Evolutionary conservation across 2,888 invertebrate species (phyloP).

Genomic region (Drosophila mimetica): DNA sequence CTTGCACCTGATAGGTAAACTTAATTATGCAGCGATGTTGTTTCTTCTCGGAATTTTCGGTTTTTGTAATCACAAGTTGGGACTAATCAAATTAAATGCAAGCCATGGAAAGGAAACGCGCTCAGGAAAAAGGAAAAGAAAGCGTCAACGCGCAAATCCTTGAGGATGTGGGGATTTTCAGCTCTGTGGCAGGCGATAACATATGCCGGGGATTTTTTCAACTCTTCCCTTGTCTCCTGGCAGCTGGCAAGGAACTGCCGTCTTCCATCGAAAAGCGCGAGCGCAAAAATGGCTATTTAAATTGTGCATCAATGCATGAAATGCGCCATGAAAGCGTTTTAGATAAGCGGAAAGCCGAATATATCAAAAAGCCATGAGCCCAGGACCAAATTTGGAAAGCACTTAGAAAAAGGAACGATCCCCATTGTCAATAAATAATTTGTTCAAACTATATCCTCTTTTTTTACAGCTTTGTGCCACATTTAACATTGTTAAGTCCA

Average conservation of each 20-base stretch:
- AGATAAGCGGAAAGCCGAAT: slow-evolving; percentile 60
- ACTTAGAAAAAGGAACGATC: slow-evolving; percentile 1
- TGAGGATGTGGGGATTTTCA: slow-evolving; percentile 9
- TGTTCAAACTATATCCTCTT: no score
- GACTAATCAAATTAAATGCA: slow-evolving; percentile 56
- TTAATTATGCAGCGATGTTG: slow-evolving; percentile 45
- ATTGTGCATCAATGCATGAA: slow-evolving; percentile 75
- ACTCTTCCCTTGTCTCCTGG: slow-evolving; percentile 26
- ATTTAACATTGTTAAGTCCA: no score
- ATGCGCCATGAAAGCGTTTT: slow-evolving; percentile 68
- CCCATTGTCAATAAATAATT: neutral
- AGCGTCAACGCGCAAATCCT: slow-evolving; percentile 30
- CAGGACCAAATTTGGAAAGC: neutral
- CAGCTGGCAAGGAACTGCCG: slow-evolving; percentile 37
- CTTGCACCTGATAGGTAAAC: slow-evolving; percentile 41
- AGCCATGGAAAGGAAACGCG: neutral
- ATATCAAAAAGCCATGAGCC: slow-evolving; percentile 59
- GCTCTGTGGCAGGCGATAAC: slow-evolving; percentile 48
- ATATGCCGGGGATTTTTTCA: slow-evolving; percentile 52
- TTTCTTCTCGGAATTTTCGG: slow-evolving; percentile 14
- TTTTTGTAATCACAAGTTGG: slow-evolving; percentile 54
- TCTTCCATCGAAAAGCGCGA: slow-evolving; percentile 50
- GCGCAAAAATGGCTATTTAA: slow-evolving; percentile 63
- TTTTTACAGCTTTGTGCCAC: no score
- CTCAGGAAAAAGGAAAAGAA: neutral